A percentile compares a stretch with the other conserved stretches of the same genome.
These are phyloP conservation scores for Melitaea cinxia DNA, from an alignment of 1,140 invertebrate species.

Conservation along the genomic window DNA sequence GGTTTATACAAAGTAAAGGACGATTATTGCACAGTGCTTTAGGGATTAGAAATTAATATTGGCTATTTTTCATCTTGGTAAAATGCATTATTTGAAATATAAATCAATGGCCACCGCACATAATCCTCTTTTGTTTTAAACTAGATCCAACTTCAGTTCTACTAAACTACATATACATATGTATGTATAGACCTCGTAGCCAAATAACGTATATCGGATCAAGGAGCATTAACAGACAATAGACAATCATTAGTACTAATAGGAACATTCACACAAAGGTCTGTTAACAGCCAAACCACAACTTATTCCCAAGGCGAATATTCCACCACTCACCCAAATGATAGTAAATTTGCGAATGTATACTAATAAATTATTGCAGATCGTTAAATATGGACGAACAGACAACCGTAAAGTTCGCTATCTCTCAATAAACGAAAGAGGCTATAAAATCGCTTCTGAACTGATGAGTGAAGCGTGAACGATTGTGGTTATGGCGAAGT, in stretches of 20 bases:
- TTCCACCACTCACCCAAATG: not conserved
- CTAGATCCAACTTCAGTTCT: too few relatives aligned
- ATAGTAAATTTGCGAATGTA: not conserved
- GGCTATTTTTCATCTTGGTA: too few relatives aligned
- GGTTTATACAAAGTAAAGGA: too few relatives aligned
- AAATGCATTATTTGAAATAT: too few relatives aligned
- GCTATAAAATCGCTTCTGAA: conserved; percentile 13
- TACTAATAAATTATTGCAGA: conserved; percentile 19
- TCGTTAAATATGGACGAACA: conserved; percentile 21
- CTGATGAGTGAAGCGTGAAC: conserved; percentile 5
- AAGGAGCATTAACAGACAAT: not conserved
- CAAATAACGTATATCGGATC: too few relatives aligned
- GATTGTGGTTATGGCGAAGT: not conserved
- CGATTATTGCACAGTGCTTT: too few relatives aligned
- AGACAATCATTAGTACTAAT: not conserved
- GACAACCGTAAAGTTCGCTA: conserved; percentile 12
- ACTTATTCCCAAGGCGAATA: not conserved
- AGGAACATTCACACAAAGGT: not conserved
- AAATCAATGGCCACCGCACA: too few relatives aligned
- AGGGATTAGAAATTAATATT: too few relatives aligned
- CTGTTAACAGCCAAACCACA: not conserved
- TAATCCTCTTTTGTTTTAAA: too few relatives aligned
- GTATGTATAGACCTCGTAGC: too few relatives aligned
- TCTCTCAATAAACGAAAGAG: conserved; percentile 22
- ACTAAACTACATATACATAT: too few relatives aligned